A percentile compares a stretch with the other conserved stretches of the same genome.
These are phyloP conservation scores for Donacobius atricapilla DNA, from an alignment of 2,113 vertebrate species.

Conservation along the genomic window DNA sequence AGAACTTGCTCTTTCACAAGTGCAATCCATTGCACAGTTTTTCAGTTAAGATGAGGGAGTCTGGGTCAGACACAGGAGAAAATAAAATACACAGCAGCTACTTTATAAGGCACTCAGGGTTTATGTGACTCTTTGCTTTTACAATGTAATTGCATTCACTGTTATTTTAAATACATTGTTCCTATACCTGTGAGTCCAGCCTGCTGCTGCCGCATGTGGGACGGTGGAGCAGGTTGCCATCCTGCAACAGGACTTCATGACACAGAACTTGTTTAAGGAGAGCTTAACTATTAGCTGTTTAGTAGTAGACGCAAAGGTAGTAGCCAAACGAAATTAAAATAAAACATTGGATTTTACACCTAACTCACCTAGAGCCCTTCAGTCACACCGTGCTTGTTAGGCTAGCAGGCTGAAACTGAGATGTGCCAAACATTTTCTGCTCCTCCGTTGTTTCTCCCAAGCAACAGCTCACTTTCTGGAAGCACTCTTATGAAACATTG, in stretches of 20 bases:
- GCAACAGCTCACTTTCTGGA: neutral
- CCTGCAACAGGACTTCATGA: neutral
- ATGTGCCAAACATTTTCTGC: neutral
- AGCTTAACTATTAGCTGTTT: neutral
- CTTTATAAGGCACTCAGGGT: neutral
- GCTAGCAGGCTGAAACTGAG: neutral
- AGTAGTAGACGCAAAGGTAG: neutral
- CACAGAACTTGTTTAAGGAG: neutral
- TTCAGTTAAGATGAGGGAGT: neutral
- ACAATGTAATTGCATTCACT: neutral
- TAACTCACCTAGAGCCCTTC: neutral
- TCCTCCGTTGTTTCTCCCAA: neutral
- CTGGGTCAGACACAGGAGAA: neutral
- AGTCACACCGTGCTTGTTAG: rapidly evolving
- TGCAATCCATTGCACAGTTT: neutral
- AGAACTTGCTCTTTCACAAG: neutral
- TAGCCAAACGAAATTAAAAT: neutral
- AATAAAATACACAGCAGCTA: neutral
- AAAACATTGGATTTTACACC: neutral
- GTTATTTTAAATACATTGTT: neutral
- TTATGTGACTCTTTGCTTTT: neutral
- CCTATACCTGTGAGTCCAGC: neutral
- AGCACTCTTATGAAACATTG: neutral
- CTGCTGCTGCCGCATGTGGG: rapidly evolving
- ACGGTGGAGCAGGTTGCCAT: neutral